Percentiles rank a stretch among this genome's conserved stretches.
phyloP scores from a whole-genome alignment of 2,113 vertebrate species.

The Piaya cayana region DNA sequence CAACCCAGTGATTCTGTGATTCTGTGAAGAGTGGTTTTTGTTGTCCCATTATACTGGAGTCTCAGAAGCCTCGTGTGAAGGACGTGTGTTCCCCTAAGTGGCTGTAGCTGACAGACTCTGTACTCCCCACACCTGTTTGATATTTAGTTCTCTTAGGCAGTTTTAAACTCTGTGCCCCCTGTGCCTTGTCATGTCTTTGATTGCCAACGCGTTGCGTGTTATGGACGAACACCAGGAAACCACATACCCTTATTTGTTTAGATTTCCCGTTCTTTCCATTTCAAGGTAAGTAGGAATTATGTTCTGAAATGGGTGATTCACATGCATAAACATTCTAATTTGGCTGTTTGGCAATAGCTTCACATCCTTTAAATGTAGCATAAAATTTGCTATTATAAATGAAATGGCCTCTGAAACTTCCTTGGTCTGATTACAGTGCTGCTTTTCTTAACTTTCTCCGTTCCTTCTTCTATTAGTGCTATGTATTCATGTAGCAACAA shows the following conservation, averaged over 20 bases:
- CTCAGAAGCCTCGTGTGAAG: neutral
- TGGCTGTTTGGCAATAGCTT: neutral
- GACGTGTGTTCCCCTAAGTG: neutral
- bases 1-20: too few relatives aligned
- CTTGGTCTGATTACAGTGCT: neutral
- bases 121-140: neutral
- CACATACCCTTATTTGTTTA: neutral
- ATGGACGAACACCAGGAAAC: neutral
- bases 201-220: neutral
- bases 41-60: neutral
- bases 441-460: neutral
- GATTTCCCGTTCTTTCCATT: slow-evolving; percentile 27
- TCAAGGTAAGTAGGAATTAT: slow-evolving; percentile 20
- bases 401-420: neutral
- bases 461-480: neutral
- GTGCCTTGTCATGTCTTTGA: neutral
- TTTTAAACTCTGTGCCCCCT: neutral
- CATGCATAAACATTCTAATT: neutral
- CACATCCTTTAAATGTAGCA: neutral
- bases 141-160: neutral
- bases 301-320: slow-evolving; percentile 36
- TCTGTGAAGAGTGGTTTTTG: neutral
- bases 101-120: neutral
- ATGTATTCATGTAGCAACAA: neutral
- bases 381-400: neutral